Conservation (phyloP, 2,888 invertebrate genomes). For the Agapostemon virescens region DNA sequence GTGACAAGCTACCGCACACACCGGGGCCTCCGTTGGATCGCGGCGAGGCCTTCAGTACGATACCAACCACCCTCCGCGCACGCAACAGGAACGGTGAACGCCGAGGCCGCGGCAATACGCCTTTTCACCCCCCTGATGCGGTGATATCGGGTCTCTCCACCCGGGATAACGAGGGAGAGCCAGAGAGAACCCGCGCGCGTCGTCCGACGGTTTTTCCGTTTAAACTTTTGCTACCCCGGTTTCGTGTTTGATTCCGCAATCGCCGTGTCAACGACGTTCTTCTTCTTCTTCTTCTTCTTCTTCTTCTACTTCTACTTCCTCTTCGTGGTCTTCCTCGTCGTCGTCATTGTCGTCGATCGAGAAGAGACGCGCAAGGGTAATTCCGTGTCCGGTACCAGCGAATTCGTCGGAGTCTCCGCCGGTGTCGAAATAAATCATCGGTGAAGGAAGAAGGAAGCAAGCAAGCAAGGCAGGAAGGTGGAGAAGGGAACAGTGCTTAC, state of each 20-base stretch:
- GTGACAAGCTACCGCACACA: conserved; percentile 81
- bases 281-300: background rate
- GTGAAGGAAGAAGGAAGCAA: background rate
- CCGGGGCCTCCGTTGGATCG: conserved; percentile 77
- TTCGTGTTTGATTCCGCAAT: background rate
- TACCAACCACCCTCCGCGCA: conserved; percentile 80
- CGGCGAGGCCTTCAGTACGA: conserved; percentile 79
- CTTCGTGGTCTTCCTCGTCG: too few species aligned
- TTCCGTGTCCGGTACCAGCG: background rate
- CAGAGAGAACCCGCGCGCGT: background rate
- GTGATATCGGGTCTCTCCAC: conserved; percentile 45
- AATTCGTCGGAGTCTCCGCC: background rate
- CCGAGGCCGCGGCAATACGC: conserved; percentile 55
- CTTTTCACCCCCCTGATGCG: conserved; percentile 67
- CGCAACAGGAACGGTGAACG: conserved; percentile 74
- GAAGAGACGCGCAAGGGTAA: background rate
- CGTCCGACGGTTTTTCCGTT: conserved; percentile 1
- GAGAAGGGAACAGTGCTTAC: conserved; percentile 31
- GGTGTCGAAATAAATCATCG: conserved; percentile 26
- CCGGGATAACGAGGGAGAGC: background rate
- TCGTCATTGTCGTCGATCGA: too few species aligned
- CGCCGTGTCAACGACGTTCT: conserved; percentile 5
- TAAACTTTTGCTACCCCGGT: background rate
- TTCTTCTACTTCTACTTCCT: background rate
- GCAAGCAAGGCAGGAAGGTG: too few species aligned